Evolutionary conservation across 2,113 vertebrate species (phyloP), one percentile per base, ranked within the genome.

Genomic region (Dunckerocampus dactyliophorus): DNA sequence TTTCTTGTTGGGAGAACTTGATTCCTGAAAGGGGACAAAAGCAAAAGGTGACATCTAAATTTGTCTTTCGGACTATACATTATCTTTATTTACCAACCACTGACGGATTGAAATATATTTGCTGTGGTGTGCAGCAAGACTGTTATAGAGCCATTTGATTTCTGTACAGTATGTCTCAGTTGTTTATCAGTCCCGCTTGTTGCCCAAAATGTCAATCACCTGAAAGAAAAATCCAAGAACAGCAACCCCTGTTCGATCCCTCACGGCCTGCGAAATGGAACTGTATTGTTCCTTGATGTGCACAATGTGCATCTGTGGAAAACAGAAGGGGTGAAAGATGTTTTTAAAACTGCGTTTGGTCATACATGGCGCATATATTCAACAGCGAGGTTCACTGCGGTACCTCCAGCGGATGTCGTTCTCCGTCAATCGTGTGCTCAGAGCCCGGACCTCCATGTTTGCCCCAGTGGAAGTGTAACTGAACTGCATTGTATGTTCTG

Each of bases 391-490:
- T 42, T 14, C 39, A 39, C 9, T 14, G 13, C 39, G 14, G 12
- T 79, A 96, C 94, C 93, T 96, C 94, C 93, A 95, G 93, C 63
- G 93, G 89, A 46, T 86, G 88, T 57, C 47, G 82, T 13, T 92
- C 81, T 65, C 92, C 92, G 3, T 97, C 75, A 0, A 97, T 82
- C 19, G 83, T 92, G 88, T 97, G 94, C 65, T 96, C 95, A 0
- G 94, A 94, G 0, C 74, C 84, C 0, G 2, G 19, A 0, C 47
- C 14, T 1, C 8, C 39, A 1, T 19, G 3, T 3, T 15, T 5
- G 17, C 94, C 93, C 95, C 94, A 97, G 63, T 96, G 94, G 8
- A 94, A 79, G 59, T 95, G 94, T 54, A 94, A 68, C 71, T 94
- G 88, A 0, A 78, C 1, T 0, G 91, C 92, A 52, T 76, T 92